phyloP scores from a whole-genome alignment of 2,888 invertebrate species.

The Drosophila formosana region DNA sequence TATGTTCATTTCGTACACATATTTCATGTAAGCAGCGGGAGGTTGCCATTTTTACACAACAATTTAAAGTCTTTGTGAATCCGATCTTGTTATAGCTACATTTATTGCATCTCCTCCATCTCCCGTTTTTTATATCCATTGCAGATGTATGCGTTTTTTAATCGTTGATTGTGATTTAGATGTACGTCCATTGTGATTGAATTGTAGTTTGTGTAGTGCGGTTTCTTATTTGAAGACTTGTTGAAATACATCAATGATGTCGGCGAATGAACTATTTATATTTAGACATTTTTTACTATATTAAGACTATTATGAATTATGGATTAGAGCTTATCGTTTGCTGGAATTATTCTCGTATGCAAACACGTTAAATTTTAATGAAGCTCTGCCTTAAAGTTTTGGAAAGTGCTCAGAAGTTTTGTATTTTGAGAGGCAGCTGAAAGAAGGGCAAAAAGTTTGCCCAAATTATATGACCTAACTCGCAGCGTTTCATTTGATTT shows the following conservation, averaged over 20 bases:
- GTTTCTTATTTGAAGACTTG: not conserved
- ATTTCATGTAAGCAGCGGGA: too few species aligned
- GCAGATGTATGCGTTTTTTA: conserved; percentile 7
- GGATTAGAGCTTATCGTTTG: conserved; percentile 3
- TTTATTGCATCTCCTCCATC: not conserved
- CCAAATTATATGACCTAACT: conserved; percentile 21
- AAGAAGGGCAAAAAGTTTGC: conserved; percentile 24
- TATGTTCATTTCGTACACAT: too few species aligned
- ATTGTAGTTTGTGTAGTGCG: not conserved
- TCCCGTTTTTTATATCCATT: conserved; percentile 4
- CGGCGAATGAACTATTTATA: not conserved
- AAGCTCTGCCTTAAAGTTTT: conserved; percentile 32
- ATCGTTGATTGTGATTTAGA: conserved; percentile 11
- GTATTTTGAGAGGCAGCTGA: conserved; percentile 22
- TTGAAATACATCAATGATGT: conserved; percentile 1
- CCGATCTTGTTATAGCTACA: too few species aligned
- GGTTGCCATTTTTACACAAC: too few species aligned
- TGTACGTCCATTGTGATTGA: not conserved
- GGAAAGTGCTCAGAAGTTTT: conserved; percentile 16
- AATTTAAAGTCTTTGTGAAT: too few species aligned
- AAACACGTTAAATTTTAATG: conserved; percentile 41
- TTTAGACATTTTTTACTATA: not conserved
- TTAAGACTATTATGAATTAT: conserved; percentile 12
- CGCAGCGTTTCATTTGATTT: conserved; percentile 35
- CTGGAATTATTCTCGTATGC: conserved; percentile 8